Evolutionary conservation across 2,113 vertebrate genomes (phyloP).

Genomic region (Tetrax tetrax): DNA sequence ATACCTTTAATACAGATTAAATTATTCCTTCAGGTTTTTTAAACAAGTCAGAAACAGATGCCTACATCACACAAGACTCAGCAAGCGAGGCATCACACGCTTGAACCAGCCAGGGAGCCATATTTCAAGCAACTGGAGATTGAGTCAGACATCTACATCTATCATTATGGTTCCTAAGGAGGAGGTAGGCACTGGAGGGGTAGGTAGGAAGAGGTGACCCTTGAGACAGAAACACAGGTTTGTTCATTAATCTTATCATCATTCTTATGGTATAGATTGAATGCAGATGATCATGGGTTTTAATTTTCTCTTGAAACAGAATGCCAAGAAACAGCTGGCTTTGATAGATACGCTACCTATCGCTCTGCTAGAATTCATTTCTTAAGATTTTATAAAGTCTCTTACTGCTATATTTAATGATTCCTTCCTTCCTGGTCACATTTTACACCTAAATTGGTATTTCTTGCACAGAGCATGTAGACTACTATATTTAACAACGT

Average conservation of each 20-base stretch:
- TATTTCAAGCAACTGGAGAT: neutral
- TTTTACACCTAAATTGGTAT: neutral
- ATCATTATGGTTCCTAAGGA: neutral
- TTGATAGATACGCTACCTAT: neutral
- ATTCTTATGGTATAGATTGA: slow-evolving; percentile 1
- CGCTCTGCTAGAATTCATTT: neutral
- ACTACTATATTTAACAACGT: neutral
- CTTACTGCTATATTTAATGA: neutral
- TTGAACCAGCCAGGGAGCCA: neutral
- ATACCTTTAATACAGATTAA: slow-evolving; percentile 28
- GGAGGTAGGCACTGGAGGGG: neutral
- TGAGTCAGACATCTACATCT: neutral
- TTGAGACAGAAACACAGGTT: neutral
- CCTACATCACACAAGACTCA: neutral
- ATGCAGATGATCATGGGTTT: neutral
- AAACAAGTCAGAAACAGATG: neutral
- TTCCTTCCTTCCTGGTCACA: neutral
- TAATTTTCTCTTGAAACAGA: slow-evolving; percentile 7
- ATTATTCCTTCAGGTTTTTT: neutral
- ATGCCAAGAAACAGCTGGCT: neutral
- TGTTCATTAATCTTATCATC: slow-evolving; percentile 18
- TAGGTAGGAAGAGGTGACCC: neutral
- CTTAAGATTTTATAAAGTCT: neutral
- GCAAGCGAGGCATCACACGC: neutral
- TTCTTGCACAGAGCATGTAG: neutral